phyloP scores from a whole-genome alignment of 2,888 invertebrate species.

The Morinoia aosen region DNA sequence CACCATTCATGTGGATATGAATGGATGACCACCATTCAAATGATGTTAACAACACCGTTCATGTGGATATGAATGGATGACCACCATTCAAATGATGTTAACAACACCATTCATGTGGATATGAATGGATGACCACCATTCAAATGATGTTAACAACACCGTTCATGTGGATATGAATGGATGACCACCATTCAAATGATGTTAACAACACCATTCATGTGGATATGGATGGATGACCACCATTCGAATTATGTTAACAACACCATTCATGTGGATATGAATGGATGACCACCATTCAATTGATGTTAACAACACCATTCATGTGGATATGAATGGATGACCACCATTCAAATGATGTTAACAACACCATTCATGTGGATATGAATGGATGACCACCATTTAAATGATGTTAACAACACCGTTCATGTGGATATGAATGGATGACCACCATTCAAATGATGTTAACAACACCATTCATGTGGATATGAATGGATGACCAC shows the following conservation, averaged over 20 bases:
- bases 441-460: too few species aligned
- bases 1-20: neutral
- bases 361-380: neutral
- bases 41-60: slow-evolving; percentile 9
- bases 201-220: neutral
- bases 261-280: neutral
- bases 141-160: slow-evolving; percentile 12
- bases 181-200: too few species aligned
- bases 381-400: too few species aligned
- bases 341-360: neutral
- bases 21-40: too few species aligned
- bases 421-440: neutral
- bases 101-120: neutral
- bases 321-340: neutral
- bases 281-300: too few species aligned
- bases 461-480: neutral
- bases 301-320: slow-evolving; percentile 20
- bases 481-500: neutral
- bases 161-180: neutral
- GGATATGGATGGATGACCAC: neutral
- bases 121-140: too few species aligned
- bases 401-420: neutral
- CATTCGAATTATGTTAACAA: neutral
- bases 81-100: neutral
- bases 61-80: neutral